Percentiles rank a stretch among this genome's conserved stretches.
Conservation (phyloP, 1,140 invertebrate species). For the Bombus soroeensis region DNA sequence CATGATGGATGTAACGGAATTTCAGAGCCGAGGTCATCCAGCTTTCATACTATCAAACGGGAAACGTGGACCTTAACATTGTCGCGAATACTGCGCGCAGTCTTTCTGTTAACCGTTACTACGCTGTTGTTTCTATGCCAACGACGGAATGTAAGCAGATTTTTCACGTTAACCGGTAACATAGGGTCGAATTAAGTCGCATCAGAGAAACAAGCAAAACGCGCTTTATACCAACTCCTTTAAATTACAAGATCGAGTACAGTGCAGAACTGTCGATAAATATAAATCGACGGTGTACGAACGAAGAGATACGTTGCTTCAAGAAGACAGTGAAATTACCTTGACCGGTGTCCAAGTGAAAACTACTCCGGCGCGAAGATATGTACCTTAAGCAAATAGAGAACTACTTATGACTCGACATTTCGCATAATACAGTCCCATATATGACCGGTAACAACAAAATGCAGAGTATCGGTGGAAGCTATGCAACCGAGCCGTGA, state of each 20-base stretch:
- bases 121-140: background rate
- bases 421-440: background rate
- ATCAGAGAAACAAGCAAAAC: background rate
- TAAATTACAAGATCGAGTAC: background rate
- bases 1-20: conserved; percentile 19
- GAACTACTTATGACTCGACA: background rate
- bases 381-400: background rate
- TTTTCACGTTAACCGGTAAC: background rate
- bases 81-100: background rate
- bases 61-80: conserved; percentile 8
- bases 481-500: background rate
- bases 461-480: background rate
- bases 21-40: conserved; percentile 1
- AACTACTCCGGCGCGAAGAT: background rate
- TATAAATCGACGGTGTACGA: background rate
- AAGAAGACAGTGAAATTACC: no score
- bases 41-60: background rate
- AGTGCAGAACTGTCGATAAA: background rate
- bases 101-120: background rate
- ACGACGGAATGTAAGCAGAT: background rate
- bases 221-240: background rate
- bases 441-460: background rate
- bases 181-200: background rate
- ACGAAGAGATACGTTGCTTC: background rate
- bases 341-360: background rate